Conservation (phyloP, 2,797 vertebrate genomes). For the Myripristis jacobus region DNA sequence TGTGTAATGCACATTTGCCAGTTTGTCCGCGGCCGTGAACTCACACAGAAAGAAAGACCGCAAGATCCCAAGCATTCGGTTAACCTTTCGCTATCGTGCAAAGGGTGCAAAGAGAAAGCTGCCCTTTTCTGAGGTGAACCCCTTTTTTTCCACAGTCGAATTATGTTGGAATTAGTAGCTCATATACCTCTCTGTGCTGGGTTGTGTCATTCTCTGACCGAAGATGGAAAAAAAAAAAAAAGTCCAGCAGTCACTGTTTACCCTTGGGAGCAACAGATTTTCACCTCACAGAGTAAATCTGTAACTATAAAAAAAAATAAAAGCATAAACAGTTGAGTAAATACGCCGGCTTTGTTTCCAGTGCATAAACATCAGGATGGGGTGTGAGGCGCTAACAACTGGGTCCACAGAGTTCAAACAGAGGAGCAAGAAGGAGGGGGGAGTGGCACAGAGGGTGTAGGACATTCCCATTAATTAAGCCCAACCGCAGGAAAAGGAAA, state of each 20-base stretch:
- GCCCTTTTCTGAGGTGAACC: neutral
- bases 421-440: conserved; percentile 16
- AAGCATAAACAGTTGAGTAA: too few species aligned
- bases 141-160: neutral
- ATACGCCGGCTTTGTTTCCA: too few species aligned
- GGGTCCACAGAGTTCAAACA: conserved; percentile 26
- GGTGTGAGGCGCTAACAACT: neutral
- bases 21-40: neutral
- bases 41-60: neutral
- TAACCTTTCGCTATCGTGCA: neutral
- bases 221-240: too few species aligned
- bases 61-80: neutral
- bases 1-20: neutral
- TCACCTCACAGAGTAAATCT: conserved; percentile 2
- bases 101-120: neutral
- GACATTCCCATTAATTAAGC: conserved; percentile 4
- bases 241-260: neutral
- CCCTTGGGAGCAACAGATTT: neutral
- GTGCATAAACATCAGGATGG: conserved; percentile 22
- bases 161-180: neutral
- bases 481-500: neutral
- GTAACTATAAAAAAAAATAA: too few species aligned
- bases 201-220: neutral
- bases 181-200: conserved; percentile 1
- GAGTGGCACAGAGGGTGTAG: neutral